phyloP scores from a whole-genome alignment of 2,888 invertebrate species.

The Microctonus brassicae region DNA sequence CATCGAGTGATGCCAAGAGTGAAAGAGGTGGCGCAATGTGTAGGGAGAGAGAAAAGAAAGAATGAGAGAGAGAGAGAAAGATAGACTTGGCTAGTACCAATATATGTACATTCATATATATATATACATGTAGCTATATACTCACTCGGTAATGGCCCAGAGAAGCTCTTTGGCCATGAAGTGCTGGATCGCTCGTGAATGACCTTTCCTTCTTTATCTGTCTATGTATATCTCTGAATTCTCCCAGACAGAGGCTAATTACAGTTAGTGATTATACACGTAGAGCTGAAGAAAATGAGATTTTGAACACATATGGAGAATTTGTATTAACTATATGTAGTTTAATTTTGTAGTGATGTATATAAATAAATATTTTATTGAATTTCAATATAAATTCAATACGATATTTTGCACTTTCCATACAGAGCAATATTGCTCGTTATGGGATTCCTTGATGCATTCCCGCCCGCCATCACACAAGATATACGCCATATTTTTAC shows the following conservation, averaged over 20 bases:
- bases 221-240: slow-evolving; percentile 33
- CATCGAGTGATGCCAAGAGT: slow-evolving; percentile 13
- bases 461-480: slow-evolving; percentile 6
- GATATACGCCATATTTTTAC: slow-evolving; percentile 13
- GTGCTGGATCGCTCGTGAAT: slow-evolving; percentile 44
- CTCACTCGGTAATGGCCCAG: slow-evolving; percentile 40
- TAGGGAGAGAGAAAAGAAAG: not conserved
- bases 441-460: not conserved
- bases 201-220: slow-evolving; percentile 41
- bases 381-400: not conserved
- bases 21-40: slow-evolving; percentile 6
- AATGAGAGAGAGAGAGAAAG: slow-evolving; percentile 40
- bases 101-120: slow-evolving; percentile 51
- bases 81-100: slow-evolving; percentile 39
- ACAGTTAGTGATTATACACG: slow-evolving; percentile 20
- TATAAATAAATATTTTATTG: not conserved
- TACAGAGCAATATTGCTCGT: not conserved
- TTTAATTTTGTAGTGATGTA: not conserved
- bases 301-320: not conserved
- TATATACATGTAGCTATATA: not conserved
- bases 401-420: not conserved
- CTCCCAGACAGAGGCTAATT: slow-evolving; percentile 40
- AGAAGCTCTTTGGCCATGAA: slow-evolving; percentile 44
- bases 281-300: not conserved
- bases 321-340: not conserved